These are phyloP conservation scores for Brenthis daphne DNA, from an alignment of 2,888 invertebrate species.

Conservation along the genomic window DNA sequence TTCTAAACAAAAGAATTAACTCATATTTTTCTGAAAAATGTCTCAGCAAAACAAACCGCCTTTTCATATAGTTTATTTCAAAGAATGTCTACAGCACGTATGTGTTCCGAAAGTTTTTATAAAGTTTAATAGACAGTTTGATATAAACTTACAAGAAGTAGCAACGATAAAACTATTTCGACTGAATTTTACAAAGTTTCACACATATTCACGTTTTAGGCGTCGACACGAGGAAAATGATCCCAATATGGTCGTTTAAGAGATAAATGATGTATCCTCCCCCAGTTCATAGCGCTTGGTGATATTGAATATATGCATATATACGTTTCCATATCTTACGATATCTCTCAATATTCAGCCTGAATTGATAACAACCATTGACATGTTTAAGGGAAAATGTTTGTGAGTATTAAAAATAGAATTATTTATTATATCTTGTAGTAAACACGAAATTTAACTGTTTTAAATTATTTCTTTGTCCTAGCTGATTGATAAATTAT, in stretches of 20 bases:
- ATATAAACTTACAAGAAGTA: too few relatives aligned
- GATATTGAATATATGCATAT: slow-evolving; percentile 24
- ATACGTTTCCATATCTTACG: slow-evolving; percentile 12
- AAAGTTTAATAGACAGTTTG: too few relatives aligned
- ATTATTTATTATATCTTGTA: neutral
- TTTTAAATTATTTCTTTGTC: too few relatives aligned
- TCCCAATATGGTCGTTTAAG: slow-evolving; percentile 24
- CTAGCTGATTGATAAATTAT: too few relatives aligned
- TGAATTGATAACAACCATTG: slow-evolving; percentile 19
- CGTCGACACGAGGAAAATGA: slow-evolving; percentile 24
- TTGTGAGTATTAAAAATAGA: slow-evolving; percentile 6
- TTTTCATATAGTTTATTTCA: too few relatives aligned
- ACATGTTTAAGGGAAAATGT: slow-evolving; percentile 11
- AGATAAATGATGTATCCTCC: slow-evolving; percentile 28
- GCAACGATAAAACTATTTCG: neutral
- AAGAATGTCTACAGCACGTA: too few relatives aligned
- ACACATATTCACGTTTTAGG: slow-evolving; percentile 12
- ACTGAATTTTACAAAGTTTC: slow-evolving; percentile 1
- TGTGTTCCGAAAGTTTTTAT: too few relatives aligned
- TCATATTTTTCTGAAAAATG: too few relatives aligned
- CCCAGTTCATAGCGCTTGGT: slow-evolving; percentile 19
- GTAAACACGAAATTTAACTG: too few relatives aligned
- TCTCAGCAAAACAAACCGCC: too few relatives aligned
- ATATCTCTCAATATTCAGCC: slow-evolving; percentile 14
- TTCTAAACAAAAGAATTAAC: too few relatives aligned